These are phyloP conservation scores for Mylabris phalerata DNA, from an alignment of 1,140 invertebrate genomes.

Conservation along the genomic window DNA sequence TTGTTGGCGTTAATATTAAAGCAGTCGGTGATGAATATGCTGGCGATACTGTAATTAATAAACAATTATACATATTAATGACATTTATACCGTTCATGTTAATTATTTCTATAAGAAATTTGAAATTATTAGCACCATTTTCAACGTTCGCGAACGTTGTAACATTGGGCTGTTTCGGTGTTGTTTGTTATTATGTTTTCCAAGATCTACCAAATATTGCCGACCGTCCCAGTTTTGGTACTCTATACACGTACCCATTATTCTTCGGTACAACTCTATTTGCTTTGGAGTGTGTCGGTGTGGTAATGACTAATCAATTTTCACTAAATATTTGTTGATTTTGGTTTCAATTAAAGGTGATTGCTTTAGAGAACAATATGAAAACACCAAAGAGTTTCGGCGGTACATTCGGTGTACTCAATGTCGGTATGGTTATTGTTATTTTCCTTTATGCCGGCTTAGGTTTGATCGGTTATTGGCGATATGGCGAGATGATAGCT, in stretches of 20 bases:
- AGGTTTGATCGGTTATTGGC: slow-evolving; percentile 74
- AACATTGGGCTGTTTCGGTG: slow-evolving; percentile 55
- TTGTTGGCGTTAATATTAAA: slow-evolving; percentile 68
- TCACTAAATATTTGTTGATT: background rate
- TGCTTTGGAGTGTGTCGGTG: slow-evolving; percentile 80
- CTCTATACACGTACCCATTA: slow-evolving; percentile 53
- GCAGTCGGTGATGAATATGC: slow-evolving; percentile 49
- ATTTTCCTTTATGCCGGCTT: slow-evolving; percentile 61
- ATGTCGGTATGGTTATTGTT: slow-evolving; percentile 68
- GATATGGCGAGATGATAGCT: slow-evolving; percentile 55
- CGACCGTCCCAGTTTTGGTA: slow-evolving; percentile 47
- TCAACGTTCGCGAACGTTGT: slow-evolving; percentile 65
- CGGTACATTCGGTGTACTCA: slow-evolving; percentile 66
- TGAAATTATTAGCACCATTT: slow-evolving; percentile 68
- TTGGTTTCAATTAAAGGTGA: slow-evolving; percentile 50
- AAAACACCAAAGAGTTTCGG: slow-evolving; percentile 66
- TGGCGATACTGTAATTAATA: slow-evolving; percentile 28
- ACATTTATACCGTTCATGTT: slow-evolving; percentile 60
- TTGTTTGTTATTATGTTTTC: slow-evolving; percentile 65
- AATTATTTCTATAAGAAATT: slow-evolving; percentile 62
- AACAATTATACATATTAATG: slow-evolving; percentile 50
- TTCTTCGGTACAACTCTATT: slow-evolving; percentile 84
- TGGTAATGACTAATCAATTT: slow-evolving; percentile 51
- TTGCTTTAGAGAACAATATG: slow-evolving; percentile 84
- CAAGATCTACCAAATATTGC: slow-evolving; percentile 52